Percentiles rank a stretch among this genome's conserved stretches.
Evolutionary conservation across 2,113 vertebrate genomes (phyloP).

Genomic region (Martes martes): DNA sequence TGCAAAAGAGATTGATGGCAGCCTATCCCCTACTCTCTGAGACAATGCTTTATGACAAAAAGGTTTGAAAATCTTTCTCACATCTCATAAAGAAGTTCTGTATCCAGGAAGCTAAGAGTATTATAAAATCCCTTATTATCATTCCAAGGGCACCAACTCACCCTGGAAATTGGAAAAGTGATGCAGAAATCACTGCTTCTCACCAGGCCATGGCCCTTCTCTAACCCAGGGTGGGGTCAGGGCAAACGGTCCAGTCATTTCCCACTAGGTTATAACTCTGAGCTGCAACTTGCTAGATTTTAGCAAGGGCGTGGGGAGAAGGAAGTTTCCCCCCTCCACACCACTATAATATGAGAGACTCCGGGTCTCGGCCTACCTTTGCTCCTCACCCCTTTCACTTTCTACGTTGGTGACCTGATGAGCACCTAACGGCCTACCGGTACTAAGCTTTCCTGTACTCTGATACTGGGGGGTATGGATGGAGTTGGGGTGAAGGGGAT

Average conservation of each 20-base stretch:
- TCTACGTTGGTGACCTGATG: neutral
- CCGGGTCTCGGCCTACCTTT: neutral
- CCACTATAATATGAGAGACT: neutral
- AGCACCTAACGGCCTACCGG: neutral
- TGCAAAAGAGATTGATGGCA: neutral
- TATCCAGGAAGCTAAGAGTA: neutral
- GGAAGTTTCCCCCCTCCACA: too few species aligned
- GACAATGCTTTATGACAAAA: neutral
- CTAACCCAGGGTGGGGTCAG: neutral
- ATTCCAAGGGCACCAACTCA: neutral
- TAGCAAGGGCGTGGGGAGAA: neutral
- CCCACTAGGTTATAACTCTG: neutral
- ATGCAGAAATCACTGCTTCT: neutral
- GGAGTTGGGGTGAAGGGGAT: too few species aligned
- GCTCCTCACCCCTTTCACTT: neutral
- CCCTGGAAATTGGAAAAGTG: neutral
- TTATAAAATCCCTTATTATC: neutral
- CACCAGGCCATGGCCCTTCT: neutral
- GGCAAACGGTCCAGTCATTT: neutral
- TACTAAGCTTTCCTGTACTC: neutral
- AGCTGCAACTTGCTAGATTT: neutral
- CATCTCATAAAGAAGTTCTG: neutral
- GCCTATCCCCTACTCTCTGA: neutral
- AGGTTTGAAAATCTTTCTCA: neutral
- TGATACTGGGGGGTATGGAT: neutral